Conservation (phyloP, 2,888 invertebrate species). For the Cetonia aurata region DNA sequence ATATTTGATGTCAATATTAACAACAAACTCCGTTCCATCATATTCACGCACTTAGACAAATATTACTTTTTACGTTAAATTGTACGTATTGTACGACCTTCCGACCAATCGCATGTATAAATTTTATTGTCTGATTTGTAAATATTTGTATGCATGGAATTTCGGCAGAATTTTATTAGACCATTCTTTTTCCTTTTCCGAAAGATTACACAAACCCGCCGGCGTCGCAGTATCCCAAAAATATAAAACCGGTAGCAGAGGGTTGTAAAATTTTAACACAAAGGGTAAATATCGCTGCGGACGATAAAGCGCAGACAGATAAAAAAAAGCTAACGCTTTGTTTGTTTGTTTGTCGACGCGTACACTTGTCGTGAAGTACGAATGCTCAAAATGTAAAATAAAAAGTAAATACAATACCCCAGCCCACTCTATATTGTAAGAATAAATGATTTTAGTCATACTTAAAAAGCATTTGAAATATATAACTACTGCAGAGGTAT, state of each 20-base stretch:
- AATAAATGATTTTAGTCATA: too few relatives aligned
- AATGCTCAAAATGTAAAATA: background rate
- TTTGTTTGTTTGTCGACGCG: slow-evolving; percentile 21
- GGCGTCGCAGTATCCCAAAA: slow-evolving; percentile 36
- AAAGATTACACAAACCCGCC: slow-evolving; percentile 39
- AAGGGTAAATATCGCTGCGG: slow-evolving; percentile 46
- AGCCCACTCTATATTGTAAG: too few relatives aligned
- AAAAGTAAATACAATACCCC: slow-evolving; percentile 9
- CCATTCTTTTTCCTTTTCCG: slow-evolving; percentile 37
- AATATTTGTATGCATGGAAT: slow-evolving; percentile 40
- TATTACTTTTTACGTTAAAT: slow-evolving; percentile 36
- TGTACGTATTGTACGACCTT: slow-evolving; percentile 14
- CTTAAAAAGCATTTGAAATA: too few relatives aligned
- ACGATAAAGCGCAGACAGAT: slow-evolving; percentile 38
- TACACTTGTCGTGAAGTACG: slow-evolving; percentile 16
- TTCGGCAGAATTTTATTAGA: slow-evolving; percentile 43
- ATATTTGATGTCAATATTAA: background rate
- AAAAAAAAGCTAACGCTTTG: slow-evolving; percentile 30
- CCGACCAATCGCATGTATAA: slow-evolving; percentile 22
- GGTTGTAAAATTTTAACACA: slow-evolving; percentile 49
- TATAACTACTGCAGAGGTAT: too few relatives aligned
- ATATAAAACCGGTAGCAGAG: slow-evolving; percentile 45
- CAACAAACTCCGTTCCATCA: background rate
- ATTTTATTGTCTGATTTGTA: slow-evolving; percentile 42
- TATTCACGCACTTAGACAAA: slow-evolving; percentile 12